Evolutionary conservation across 1,140 invertebrate species (phyloP).

Genomic region (Drosophila athabasca): DNA sequence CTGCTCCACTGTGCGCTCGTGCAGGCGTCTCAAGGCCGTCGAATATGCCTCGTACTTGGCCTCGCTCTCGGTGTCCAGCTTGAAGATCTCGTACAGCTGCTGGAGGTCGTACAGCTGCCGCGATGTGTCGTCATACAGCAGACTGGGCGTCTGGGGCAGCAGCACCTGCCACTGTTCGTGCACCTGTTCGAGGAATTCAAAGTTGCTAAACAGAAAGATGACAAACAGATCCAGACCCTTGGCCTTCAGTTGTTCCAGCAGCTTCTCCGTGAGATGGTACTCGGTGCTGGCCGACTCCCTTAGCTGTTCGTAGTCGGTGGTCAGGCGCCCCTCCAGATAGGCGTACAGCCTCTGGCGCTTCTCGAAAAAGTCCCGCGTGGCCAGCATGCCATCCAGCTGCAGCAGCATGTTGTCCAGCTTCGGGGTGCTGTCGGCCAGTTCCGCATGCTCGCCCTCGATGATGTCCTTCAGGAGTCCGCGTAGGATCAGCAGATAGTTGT

Average conservation of each 20-base stretch:
- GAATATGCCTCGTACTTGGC: constrained; percentile 69
- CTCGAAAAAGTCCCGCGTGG: constrained; percentile 65
- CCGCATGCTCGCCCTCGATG: constrained; percentile 54
- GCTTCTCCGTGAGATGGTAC: constrained; percentile 53
- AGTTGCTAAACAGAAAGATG: constrained; percentile 76
- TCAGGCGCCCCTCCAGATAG: constrained; percentile 59
- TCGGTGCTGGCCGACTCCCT: constrained; percentile 19
- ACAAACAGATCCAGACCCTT: constrained; percentile 73
- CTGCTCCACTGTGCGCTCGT: constrained; percentile 63
- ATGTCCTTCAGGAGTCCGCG: constrained; percentile 67
- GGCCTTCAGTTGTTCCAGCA: constrained; percentile 56
- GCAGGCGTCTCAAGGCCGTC: constrained; percentile 39
- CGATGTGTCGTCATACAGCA: constrained; percentile 51
- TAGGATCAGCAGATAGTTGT: constrained; percentile 68
- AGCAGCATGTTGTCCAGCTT: constrained; percentile 33
- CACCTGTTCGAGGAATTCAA: constrained; percentile 71
- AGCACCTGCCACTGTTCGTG: constrained; percentile 62
- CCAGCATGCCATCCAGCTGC: constrained; percentile 61
- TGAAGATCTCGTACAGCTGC: constrained; percentile 66
- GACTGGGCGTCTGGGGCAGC: constrained; percentile 50
- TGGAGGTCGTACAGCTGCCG: constrained; percentile 64
- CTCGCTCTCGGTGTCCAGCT: constrained; percentile 67
- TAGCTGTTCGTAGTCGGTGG: constrained; percentile 48
- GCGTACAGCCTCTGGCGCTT: constrained; percentile 69
- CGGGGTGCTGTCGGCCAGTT: constrained; percentile 39